Base-by-base conservation (phyloP, 2,113 vertebrate species). In the Nibea coibor region DNA sequence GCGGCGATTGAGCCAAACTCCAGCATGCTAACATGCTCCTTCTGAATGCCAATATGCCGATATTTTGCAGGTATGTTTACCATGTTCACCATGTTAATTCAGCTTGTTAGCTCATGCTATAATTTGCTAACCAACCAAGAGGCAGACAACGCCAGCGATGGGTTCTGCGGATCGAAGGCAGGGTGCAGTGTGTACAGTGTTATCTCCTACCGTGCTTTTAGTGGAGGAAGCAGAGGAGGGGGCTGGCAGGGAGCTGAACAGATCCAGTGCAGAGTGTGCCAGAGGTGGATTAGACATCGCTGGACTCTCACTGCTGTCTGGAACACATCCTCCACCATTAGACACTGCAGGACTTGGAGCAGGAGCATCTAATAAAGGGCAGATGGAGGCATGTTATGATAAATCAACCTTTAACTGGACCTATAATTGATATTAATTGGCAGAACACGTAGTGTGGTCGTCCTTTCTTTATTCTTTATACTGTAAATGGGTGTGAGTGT, bases 181-280 rank as follows among this genome's bases (percentile, higher is more conserved):
- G 63, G 2, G 24, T 10, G 28, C 16, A 24, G 51, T 22, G 1
- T 69, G 15, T 24, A 26, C 12, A 43, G 42, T 20, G 48, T 64
- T 28, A 28, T 50, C 20, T 17, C 78, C 65, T 92, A 95, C 95
- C 68, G 83, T 93, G 79, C 80, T 90, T 72, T 88, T 92, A 65
- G 82, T 50, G 67, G 89, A 93, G 71, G 92, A 92, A 65, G 83
- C 68, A 53, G 93, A 87, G 50, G 66, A 86, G 66, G 89, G 66
- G 43, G 87, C 70, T 70, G 94, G 93, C 81, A 96, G 67, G 0
- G 97, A 95, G 7, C 93, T 95, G 53, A 99, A 97, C 28, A 98
- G 96, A 82, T 99, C 97, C 61, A 98, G 93, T 39, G 96, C 96
- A 78, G 96, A 95, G 88, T 96, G 96, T 31, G 96, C 82, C 94